A percentile compares a stretch with the other conserved stretches of the same genome.
Conservation (phyloP, 2,113 vertebrate genomes). For the Zapus hudsonius region DNA sequence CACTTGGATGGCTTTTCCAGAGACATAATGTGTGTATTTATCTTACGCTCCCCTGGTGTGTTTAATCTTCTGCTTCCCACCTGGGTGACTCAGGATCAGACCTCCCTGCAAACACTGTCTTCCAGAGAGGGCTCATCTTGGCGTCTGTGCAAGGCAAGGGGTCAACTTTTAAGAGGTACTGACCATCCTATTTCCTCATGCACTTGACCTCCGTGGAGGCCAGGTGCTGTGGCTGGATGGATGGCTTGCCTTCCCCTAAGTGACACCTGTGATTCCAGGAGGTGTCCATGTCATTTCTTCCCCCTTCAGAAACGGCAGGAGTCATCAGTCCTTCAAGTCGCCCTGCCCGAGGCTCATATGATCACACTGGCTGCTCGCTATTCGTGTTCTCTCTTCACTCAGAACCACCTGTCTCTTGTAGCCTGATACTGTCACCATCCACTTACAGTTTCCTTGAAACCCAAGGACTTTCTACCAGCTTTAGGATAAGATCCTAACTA, state of each 20-base stretch:
- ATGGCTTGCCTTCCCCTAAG: neutral
- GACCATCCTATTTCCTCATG: rapidly evolving
- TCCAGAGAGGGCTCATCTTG: no score
- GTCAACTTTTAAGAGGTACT: no score
- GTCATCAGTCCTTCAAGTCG: no score
- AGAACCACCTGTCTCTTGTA: rapidly evolving
- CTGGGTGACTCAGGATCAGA: rapidly evolving
- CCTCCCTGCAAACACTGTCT: neutral
- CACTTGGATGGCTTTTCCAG: neutral
- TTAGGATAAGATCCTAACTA: neutral
- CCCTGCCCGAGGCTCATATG: no score
- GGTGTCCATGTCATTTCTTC: neutral
- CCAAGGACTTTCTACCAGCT: rapidly evolving
- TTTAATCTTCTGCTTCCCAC: neutral
- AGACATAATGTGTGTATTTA: neutral
- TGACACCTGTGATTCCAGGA: neutral
- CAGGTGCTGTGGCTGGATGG: rapidly evolving
- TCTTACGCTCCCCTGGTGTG: neutral
- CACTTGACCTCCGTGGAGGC: neutral
- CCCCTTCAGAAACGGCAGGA: neutral
- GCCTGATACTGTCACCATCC: no score
- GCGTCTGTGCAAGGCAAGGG: neutral
- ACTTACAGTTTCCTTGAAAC: neutral
- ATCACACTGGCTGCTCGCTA: rapidly evolving
- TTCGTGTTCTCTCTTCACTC: rapidly evolving